A percentile compares a stretch with the other conserved stretches of the same genome.
Conservation (phyloP, 37 sponge, comb jelly and placozoan species). For the Hexactinellida sp. region DNA sequence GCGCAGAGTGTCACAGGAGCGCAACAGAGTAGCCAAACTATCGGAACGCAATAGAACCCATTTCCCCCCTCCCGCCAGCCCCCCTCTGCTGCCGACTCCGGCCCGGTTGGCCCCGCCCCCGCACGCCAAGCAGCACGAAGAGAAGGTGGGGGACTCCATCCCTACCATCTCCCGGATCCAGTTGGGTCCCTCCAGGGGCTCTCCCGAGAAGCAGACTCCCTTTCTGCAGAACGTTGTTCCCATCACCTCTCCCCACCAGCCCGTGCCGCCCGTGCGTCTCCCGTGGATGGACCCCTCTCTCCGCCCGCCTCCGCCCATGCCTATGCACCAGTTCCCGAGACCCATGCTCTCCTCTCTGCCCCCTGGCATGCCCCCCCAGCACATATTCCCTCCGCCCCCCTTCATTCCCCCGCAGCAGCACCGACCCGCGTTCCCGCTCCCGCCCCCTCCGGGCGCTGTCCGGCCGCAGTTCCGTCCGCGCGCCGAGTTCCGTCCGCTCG, state of each 20-base stretch:
- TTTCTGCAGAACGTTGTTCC: background rate
- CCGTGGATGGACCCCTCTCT: slow-evolving; percentile 21
- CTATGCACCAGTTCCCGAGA: slow-evolving; percentile 4
- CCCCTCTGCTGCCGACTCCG: background rate
- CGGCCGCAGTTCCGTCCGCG: background rate
- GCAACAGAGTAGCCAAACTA: background rate
- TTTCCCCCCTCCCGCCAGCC: background rate
- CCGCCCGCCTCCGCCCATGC: slow-evolving; percentile 22
- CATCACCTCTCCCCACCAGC: slow-evolving; percentile 15
- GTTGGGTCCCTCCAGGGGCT: background rate
- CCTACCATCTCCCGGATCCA: background rate
- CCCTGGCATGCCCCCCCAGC: background rate
- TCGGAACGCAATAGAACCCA: background rate
- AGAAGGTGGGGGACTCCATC: background rate
- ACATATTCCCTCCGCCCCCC: slow-evolving; percentile 6
- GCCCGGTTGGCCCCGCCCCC: background rate
- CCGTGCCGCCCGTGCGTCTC: background rate
- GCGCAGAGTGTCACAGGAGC: background rate
- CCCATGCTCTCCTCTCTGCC: background rate
- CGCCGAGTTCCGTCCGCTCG: slow-evolving; percentile 12
- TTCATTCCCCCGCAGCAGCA: slow-evolving; percentile 4
- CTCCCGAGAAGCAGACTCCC: background rate
- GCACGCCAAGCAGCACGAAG: background rate
- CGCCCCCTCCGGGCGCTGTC: no score
- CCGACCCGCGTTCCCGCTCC: background rate